Base-by-base conservation (phyloP, 1,140 invertebrate genomes). In the Pristionchus pacificus region DNA sequence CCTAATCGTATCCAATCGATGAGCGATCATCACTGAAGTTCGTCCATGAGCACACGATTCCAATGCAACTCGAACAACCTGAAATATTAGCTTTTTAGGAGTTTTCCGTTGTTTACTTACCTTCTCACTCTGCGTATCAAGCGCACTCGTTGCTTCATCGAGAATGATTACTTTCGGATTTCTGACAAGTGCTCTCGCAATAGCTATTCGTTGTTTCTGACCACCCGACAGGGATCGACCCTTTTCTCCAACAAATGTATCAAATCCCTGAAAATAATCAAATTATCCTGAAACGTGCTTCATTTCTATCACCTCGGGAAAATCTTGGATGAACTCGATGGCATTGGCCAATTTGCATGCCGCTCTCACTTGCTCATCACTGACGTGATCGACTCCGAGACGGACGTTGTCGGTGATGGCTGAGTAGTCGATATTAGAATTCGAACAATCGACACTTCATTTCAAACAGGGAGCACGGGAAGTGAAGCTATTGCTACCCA, bases 11-110 rank as follows among this genome's bases (percentile, higher is more conserved):
- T 89, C 88, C 1, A 98, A 87, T 59, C 95, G 88, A 86, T 98
- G 95, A 62, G 95, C 95, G 75, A 98, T 97, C 75, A 93, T 93
- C 74, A 98, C 93, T 1, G 93, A 94, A 0, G 95, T 98, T 65
- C 91, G 88, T 3, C 91, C 92, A 60, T 88, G 84, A 0, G 93
- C 94, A 2, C 93, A 93, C 77, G 90, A 88, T 65, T 89, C 88
- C 58, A 97, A 82, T 0, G 95, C 93, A 83, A 90, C 88, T 72
- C 88, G 86, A 0, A 87, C 86, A n/a, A 86, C 70, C 77, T 85
- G 77, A 61, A 27, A 14, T 62, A n/a, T 30, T 24, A 13, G 19
- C 19, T 19, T 15, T 27, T 27, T 15, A n/a, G 24, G 10, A 13
- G 10, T 15, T 14, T 61, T 61, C 29, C 29, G 15, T 14, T 13